Evolutionary conservation across 2,888 invertebrate species (phyloP).

Genomic region (Mimas tiliae): DNA sequence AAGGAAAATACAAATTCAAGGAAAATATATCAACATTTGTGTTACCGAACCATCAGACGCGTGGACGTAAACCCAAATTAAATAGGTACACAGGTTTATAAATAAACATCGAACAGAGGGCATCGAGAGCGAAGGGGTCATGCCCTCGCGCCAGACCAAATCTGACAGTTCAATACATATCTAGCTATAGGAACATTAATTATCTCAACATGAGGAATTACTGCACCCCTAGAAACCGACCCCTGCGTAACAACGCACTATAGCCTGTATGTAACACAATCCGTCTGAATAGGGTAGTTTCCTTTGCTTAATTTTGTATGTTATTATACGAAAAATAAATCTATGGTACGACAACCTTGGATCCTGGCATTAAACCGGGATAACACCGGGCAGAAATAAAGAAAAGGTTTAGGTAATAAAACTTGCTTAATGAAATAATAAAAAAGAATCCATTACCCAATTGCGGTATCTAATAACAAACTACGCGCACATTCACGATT

Average conservation of each 20-base stretch:
- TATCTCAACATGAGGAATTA: neutral
- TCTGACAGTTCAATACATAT: slow-evolving; percentile 7
- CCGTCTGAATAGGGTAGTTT: neutral
- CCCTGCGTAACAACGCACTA: slow-evolving; percentile 15
- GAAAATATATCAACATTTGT: slow-evolving; percentile 3
- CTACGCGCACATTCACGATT: too few relatives aligned
- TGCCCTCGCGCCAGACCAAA: slow-evolving; percentile 18
- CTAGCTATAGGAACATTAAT: slow-evolving; percentile 15
- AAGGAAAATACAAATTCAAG: too few relatives aligned
- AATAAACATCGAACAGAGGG: slow-evolving; percentile 14
- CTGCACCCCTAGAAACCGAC: slow-evolving; percentile 4
- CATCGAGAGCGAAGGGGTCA: slow-evolving; percentile 19
- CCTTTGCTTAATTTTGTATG: too few relatives aligned
- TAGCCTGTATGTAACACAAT: slow-evolving; percentile 13
- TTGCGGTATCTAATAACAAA: too few relatives aligned
- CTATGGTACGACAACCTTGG: too few relatives aligned
- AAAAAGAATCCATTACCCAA: too few relatives aligned
- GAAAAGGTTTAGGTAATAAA: too few relatives aligned
- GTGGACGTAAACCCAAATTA: slow-evolving; percentile 7
- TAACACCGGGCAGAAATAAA: too few relatives aligned
- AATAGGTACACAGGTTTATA: slow-evolving; percentile 25
- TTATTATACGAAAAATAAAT: too few relatives aligned
- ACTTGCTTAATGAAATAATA: too few relatives aligned
- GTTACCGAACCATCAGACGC: neutral
- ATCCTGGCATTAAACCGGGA: too few relatives aligned